A percentile compares a stretch with the other conserved stretches of the same genome.
Conservation (phyloP, 2,888 invertebrate species). For the Luperina nickerlii region DNA sequence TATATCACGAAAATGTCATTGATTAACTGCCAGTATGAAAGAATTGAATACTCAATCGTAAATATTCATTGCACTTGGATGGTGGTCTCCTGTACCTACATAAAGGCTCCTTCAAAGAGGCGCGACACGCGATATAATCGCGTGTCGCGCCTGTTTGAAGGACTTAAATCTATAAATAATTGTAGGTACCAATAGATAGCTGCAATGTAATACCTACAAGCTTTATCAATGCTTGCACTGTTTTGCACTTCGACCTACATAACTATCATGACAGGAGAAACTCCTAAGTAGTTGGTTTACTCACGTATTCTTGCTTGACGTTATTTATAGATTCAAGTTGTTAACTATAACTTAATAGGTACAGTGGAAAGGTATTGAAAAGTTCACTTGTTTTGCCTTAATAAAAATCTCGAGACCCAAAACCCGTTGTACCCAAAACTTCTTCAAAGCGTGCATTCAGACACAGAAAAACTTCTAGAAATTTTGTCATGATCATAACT, state of each 20-base stretch:
- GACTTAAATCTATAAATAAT: constrained; percentile 8
- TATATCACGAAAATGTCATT: constrained; percentile 18
- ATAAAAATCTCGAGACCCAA: not conserved
- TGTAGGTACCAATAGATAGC: not conserved
- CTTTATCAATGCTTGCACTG: constrained; percentile 54
- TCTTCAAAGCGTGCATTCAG: not conserved
- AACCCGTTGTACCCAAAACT: not conserved
- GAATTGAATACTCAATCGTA: constrained; percentile 11
- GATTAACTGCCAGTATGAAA: constrained; percentile 22
- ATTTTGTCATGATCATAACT: too few species aligned
- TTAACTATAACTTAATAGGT: not conserved
- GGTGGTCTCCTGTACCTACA: constrained; percentile 39
- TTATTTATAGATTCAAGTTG: not conserved
- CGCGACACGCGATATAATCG: too few species aligned
- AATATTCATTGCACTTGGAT: constrained; percentile 42
- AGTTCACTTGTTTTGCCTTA: not conserved
- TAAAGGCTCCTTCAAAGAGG: not conserved
- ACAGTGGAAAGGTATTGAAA: not conserved
- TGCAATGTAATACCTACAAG: constrained; percentile 37
- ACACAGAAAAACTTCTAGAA: too few species aligned
- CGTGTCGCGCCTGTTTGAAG: too few species aligned
- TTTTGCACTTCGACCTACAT: constrained; percentile 39
- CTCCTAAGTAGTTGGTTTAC: not conserved
- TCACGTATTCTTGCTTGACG: not conserved
- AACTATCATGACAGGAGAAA: constrained; percentile 16